These are phyloP conservation scores for Empis livida DNA, from an alignment of 2,888 invertebrate genomes.

Conservation along the genomic window DNA sequence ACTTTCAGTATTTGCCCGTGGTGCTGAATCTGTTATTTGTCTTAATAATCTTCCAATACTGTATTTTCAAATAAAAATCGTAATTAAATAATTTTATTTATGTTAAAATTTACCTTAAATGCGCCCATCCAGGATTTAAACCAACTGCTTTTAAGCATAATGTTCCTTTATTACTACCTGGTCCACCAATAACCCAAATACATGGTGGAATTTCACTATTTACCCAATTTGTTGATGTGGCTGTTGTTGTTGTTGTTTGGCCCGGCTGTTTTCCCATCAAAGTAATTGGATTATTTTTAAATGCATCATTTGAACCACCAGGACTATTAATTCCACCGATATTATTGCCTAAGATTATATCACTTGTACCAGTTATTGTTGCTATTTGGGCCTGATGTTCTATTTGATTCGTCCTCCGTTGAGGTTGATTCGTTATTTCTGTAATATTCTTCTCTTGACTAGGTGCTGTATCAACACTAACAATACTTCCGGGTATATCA, in stretches of 20 bases:
- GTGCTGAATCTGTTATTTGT: slow-evolving; percentile 55
- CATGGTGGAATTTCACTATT: slow-evolving; percentile 30
- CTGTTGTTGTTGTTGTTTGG: slow-evolving; percentile 7
- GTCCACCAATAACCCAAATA: slow-evolving; percentile 66
- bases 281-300: slow-evolving; percentile 9
- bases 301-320: background rate
- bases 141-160: slow-evolving; percentile 61
- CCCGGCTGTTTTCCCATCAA: slow-evolving; percentile 12
- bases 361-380: slow-evolving; percentile 14
- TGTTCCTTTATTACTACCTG: slow-evolving; percentile 79
- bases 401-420: slow-evolving; percentile 14
- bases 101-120: slow-evolving; percentile 42
- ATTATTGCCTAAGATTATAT: too few species aligned
- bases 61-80: slow-evolving; percentile 4
- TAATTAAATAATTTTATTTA: background rate
- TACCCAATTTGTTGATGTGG: slow-evolving; percentile 10
- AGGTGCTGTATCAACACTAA: slow-evolving; percentile 47
- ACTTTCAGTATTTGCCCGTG: slow-evolving; percentile 45
- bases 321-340: too few species aligned
- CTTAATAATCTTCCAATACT: slow-evolving; percentile 69
- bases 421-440: slow-evolving; percentile 6
- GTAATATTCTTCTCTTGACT: slow-evolving; percentile 33
- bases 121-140: slow-evolving; percentile 59
- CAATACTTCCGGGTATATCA: slow-evolving; percentile 51
- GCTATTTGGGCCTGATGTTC: slow-evolving; percentile 4